These are phyloP conservation scores for Aleiodes sp. DNA, from an alignment of 1,140 invertebrate species.

Conservation along the genomic window DNA sequence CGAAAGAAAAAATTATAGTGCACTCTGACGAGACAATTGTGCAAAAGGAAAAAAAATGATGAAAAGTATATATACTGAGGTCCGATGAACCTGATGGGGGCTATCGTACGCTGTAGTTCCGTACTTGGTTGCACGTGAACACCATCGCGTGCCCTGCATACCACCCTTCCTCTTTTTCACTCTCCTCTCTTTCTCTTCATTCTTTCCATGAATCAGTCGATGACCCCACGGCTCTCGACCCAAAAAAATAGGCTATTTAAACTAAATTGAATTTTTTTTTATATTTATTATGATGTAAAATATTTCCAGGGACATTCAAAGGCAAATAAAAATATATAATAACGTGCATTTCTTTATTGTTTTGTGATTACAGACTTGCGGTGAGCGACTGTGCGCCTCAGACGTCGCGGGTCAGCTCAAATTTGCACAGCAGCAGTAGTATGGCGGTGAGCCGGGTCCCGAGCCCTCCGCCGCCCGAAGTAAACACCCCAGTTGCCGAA, in stretches of 20 bases:
- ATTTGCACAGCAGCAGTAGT: conserved; percentile 77
- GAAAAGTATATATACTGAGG: conserved; percentile 28
- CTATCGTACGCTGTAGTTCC: conserved; percentile 42
- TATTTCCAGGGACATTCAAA: neutral
- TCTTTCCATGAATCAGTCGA: conserved; percentile 10
- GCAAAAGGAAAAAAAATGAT: conserved; percentile 5
- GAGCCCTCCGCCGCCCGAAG: conserved; percentile 88
- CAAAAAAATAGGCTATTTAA: neutral
- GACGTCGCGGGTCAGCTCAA: conserved; percentile 82
- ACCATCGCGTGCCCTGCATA: conserved; percentile 63
- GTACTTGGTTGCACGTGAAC: conserved; percentile 60
- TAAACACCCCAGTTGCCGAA: conserved; percentile 92
- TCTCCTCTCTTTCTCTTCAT: conserved; percentile 26
- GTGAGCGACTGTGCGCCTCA: conserved; percentile 87
- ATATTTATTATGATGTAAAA: neutral
- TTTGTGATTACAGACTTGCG: conserved; percentile 75
- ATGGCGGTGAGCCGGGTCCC: conserved; percentile 92
- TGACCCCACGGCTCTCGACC: conserved; percentile 11
- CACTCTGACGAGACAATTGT: neutral
- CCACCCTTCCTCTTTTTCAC: conserved; percentile 42
- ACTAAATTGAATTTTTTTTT: neutral
- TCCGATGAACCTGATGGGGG: conserved; percentile 62
- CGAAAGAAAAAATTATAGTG: neutral
- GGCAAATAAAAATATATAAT: neutral
- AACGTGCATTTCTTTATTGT: conserved; percentile 17